Base-by-base conservation (phyloP, 1,140 invertebrate genomes). In the Philopotamus ludificatus region DNA sequence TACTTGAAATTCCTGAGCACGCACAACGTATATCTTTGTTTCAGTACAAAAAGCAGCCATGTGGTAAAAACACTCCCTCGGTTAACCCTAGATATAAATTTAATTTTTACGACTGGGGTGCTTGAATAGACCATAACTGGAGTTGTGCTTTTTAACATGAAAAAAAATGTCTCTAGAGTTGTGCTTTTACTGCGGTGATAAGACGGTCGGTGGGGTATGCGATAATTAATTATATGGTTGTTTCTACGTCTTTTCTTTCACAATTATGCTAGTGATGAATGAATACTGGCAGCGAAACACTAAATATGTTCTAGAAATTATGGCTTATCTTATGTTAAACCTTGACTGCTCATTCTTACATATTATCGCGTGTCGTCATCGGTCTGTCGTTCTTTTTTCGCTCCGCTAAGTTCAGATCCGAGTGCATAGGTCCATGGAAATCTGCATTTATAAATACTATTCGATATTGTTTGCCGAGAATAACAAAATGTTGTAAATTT, bases 31-130 rank as follows among this genome's bases (percentile, higher is more conserved):
- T 51, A 51, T 51, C 49, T 21, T 51, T 51, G 22, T 51, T 51
- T 51, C 10, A 18, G 23, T 10, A 34, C 25, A 53, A 9, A 58
- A 44, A n/a, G 10, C 28, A 18, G 54, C 54, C 54, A 58, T 58
- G 39, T 58, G 54, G 34, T 39, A 28, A 58, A 42, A 58, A 58
- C 54, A 44, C 54, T 58, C 54, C 54, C 54, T 42, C 39, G 20
- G 23, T 54, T 58, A 58, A 44, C 39, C 54, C 54, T 58, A 44
- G 34, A 58, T 42, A 58, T 58, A 44, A 58, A 58, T 58, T 58
- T 23, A n/a, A 44, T 58, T 58, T 25, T 25, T 42, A 44, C 54
- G 18, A 42, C 34, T 16, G 39, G 34, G 54, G 54, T 41, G 54
- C 18, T 26, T 4, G 28, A 12, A 7, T n/a, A n/a, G n/a, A n/a